A percentile compares a stretch with the other conserved stretches of the same genome.
Conservation (phyloP, 2,797 vertebrate species). For the Vespertilio murinus region DNA sequence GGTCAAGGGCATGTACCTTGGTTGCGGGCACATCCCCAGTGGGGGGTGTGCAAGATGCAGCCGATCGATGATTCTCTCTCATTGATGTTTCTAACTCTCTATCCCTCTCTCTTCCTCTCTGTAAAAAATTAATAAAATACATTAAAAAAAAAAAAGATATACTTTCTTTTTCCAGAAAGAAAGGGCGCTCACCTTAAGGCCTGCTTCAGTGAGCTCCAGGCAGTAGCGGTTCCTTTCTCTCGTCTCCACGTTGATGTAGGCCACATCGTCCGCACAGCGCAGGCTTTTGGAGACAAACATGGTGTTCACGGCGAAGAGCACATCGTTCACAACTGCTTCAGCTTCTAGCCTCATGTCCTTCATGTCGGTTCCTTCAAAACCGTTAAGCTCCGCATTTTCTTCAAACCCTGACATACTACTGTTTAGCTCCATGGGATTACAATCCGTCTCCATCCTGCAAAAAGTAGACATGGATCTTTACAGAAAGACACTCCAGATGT, state of each 20-base stretch:
- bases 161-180: not conserved
- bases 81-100: too few relatives aligned
- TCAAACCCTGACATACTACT: constrained; percentile 84
- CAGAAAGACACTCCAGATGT: not conserved
- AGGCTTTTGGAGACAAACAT: constrained; percentile 95
- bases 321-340: constrained; percentile 95
- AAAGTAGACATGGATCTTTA: not conserved
- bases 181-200: constrained; percentile 90
- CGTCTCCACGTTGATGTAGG: constrained; percentile 96
- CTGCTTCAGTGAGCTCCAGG: constrained; percentile 96
- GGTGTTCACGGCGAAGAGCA: constrained; percentile 93
- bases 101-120: too few relatives aligned
- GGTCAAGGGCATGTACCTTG: too few relatives aligned
- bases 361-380: constrained; percentile 88
- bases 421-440: constrained; percentile 87
- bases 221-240: constrained; percentile 94
- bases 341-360: constrained; percentile 98
- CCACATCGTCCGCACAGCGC: constrained; percentile 90
- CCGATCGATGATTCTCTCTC: too few relatives aligned
- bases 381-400: constrained; percentile 86
- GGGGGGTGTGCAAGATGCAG: too few relatives aligned
- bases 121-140: too few relatives aligned
- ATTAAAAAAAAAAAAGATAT: too few relatives aligned
- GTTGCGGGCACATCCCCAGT: too few relatives aligned
- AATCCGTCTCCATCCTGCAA: constrained; percentile 93